Conservation (phyloP, 2,113 vertebrate genomes). For the Zosterops borbonicus region DNA sequence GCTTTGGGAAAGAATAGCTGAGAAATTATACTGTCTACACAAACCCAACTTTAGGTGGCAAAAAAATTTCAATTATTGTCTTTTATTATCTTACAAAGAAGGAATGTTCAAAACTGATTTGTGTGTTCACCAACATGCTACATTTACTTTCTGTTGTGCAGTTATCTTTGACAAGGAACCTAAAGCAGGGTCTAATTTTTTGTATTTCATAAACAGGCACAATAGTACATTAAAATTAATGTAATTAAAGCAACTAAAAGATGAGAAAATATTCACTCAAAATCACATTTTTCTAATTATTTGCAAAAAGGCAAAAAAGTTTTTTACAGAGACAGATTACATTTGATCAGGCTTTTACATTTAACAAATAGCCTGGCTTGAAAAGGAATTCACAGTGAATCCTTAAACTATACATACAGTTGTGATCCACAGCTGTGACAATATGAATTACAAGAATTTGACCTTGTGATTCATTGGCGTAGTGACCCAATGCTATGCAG, state of each 20-base stretch:
- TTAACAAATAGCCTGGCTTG: not conserved
- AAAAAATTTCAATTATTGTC: not conserved
- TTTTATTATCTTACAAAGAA: not conserved
- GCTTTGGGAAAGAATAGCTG: not conserved
- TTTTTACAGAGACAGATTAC: not conserved
- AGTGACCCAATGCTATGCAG: not conserved
- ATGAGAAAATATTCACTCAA: not conserved
- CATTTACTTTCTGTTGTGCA: not conserved
- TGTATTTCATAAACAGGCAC: not conserved
- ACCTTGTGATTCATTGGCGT: constrained; percentile 6
- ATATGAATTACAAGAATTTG: constrained; percentile 53
- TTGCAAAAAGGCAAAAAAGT: not conserved
- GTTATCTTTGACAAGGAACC: not conserved
- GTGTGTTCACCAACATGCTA: not conserved
- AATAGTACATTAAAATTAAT: not conserved
- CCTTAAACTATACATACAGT: not conserved
- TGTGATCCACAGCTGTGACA: constrained; percentile 19
- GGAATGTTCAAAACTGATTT: not conserved
- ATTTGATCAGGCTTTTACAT: not conserved
- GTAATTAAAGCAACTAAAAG: not conserved
- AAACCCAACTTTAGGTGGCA: not conserved
- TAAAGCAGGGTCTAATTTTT: not conserved
- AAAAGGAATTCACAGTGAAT: not conserved
- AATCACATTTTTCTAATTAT: not conserved
- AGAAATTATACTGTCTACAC: not conserved